Conservation (phyloP, 2,113 vertebrate species). For the Caranx ignobilis region DNA sequence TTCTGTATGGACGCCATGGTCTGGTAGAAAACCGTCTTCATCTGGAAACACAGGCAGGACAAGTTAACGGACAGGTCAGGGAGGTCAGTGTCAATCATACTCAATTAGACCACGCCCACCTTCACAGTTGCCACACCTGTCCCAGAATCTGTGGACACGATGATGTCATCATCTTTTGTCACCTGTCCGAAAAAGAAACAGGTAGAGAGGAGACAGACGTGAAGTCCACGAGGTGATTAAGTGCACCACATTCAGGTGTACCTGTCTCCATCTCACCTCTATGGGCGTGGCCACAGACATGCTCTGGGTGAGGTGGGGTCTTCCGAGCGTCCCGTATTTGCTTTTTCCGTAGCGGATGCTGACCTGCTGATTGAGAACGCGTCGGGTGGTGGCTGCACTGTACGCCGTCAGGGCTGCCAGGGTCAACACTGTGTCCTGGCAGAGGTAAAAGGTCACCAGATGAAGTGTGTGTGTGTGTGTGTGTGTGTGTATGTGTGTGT, state of each 20-base stretch:
- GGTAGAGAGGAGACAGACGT: not conserved
- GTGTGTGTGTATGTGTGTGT: not conserved
- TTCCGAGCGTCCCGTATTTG: conserved; percentile 69
- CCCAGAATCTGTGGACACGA: conserved; percentile 84
- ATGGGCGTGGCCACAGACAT: conserved; percentile 83
- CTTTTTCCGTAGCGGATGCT: conserved; percentile 79
- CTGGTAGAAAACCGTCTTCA: conserved; percentile 89
- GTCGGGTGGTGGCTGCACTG: conserved; percentile 72
- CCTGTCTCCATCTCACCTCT: conserved; percentile 43
- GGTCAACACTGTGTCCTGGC: conserved; percentile 89
- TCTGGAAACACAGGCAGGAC: conserved; percentile 73
- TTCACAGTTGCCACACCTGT: conserved; percentile 89
- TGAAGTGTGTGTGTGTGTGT: not conserved
- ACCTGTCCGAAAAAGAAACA: conserved; percentile 62
- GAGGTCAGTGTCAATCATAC: not conserved
- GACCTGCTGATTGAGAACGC: conserved; percentile 86
- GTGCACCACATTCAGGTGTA: not conserved
- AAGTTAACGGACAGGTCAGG: not conserved
- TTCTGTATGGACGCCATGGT: conserved; percentile 77
- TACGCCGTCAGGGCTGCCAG: conserved; percentile 91
- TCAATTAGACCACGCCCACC: conserved; percentile 78
- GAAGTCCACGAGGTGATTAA: not conserved
- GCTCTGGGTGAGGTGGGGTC: conserved; percentile 80
- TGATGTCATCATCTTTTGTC: conserved; percentile 71
- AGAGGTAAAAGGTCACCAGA: conserved; percentile 17